Percentiles rank a stretch among this genome's conserved stretches.
These are phyloP conservation scores for Dryomyza anilis DNA, from an alignment of 2,888 invertebrate species.

Conservation along the genomic window DNA sequence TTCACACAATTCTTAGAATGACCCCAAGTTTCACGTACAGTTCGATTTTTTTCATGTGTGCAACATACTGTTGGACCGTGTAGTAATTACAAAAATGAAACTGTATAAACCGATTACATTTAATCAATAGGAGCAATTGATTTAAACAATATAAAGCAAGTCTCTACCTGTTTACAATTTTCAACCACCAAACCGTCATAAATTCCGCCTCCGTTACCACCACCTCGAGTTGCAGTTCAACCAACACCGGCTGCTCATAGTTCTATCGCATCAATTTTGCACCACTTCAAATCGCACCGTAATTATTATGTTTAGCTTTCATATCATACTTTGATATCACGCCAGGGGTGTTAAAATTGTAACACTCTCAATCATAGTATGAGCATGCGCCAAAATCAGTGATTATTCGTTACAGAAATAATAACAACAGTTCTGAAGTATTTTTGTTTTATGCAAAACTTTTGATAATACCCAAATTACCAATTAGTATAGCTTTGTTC, in stretches of 20 bases:
- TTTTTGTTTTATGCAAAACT: too few relatives aligned
- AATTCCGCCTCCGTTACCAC: neutral
- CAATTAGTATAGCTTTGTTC: too few relatives aligned
- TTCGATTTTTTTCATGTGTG: too few relatives aligned
- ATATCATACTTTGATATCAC: neutral
- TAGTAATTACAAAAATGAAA: too few relatives aligned
- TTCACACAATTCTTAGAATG: too few relatives aligned
- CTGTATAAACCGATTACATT: too few relatives aligned
- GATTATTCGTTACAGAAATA: neutral
- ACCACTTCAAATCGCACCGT: neutral
- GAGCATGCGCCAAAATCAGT: conserved; percentile 1
- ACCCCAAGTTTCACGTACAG: too few relatives aligned
- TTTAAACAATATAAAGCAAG: too few relatives aligned
- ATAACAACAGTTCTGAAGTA: too few relatives aligned
- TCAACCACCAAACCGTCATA: neutral
- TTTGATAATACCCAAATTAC: too few relatives aligned
- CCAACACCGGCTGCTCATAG: neutral
- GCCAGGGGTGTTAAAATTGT: neutral
- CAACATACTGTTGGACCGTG: too few relatives aligned
- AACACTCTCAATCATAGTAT: neutral
- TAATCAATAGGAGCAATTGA: too few relatives aligned
- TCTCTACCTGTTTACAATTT: conserved; percentile 5
- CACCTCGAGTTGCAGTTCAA: neutral
- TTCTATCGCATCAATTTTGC: conserved; percentile 3
- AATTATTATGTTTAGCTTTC: conserved; percentile 9